phyloP scores from a whole-genome alignment of 1,140 invertebrate species.

The Matsumurasca onukii region DNA sequence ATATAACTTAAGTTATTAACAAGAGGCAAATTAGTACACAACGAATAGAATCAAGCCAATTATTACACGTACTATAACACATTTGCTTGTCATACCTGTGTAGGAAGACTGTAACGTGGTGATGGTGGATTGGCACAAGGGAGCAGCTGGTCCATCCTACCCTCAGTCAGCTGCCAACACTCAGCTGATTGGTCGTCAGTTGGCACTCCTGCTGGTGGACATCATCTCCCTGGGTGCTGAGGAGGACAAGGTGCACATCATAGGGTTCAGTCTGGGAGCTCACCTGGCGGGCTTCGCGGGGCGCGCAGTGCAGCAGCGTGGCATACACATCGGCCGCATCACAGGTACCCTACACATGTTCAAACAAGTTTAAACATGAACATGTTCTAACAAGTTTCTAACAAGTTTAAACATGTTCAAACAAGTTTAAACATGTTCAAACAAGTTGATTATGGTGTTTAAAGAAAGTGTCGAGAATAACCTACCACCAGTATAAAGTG shows the following conservation, averaged over 20 bases:
- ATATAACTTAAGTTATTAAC: too few relatives aligned
- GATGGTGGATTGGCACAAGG: constrained; percentile 55
- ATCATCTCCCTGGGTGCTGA: constrained; percentile 48
- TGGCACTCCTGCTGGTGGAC: constrained; percentile 53
- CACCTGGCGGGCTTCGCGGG: constrained; percentile 74
- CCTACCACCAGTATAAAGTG: too few relatives aligned
- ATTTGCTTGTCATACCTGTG: constrained; percentile 31
- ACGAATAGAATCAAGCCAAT: too few relatives aligned
- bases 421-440: too few relatives aligned
- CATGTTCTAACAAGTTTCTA: too few relatives aligned
- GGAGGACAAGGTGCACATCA: constrained; percentile 59
- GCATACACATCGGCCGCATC: constrained; percentile 64
- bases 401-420: too few relatives aligned
- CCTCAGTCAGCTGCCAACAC: constrained; percentile 62
- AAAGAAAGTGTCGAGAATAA: too few relatives aligned
- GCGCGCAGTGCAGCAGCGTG: constrained; percentile 56
- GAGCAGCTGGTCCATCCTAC: constrained; percentile 55
- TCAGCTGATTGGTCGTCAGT: constrained; percentile 62
- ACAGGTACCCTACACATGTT: constrained; percentile 51
- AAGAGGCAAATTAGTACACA: too few relatives aligned
- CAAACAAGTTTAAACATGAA: too few relatives aligned
- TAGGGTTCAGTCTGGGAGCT: constrained; percentile 78
- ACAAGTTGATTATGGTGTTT: too few relatives aligned
- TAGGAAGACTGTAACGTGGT: constrained; percentile 55
- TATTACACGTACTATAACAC: constrained; percentile 1